A percentile compares a stretch with the other conserved stretches of the same genome.
These are phyloP conservation scores for Aporophyla lueneburgensis DNA, from an alignment of 2,888 invertebrate genomes.

Conservation along the genomic window DNA sequence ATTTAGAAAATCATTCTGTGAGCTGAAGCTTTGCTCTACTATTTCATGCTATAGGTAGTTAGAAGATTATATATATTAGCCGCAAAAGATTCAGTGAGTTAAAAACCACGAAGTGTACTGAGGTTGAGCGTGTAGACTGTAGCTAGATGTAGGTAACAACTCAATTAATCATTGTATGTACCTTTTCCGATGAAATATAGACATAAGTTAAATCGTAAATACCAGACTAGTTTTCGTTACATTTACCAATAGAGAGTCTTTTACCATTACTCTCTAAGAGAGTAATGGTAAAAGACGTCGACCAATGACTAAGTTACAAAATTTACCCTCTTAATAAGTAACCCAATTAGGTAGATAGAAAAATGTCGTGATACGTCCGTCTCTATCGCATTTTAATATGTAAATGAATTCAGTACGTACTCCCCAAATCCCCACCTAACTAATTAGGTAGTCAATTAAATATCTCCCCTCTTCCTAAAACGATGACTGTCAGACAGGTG, in stretches of 20 bases:
- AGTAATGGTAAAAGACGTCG: too few species aligned
- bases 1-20: neutral
- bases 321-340: neutral
- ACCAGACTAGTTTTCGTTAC: too few species aligned
- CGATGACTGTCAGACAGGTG: neutral
- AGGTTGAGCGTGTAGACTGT: too few species aligned
- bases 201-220: too few species aligned
- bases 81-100: neutral
- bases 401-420: neutral
- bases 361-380: neutral
- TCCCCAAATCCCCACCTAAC: neutral
- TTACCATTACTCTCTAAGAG: too few species aligned
- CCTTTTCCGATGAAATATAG: neutral
- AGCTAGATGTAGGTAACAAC: neutral
- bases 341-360: neutral
- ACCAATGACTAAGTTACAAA: neutral
- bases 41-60: neutral
- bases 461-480: neutral
- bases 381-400: neutral
- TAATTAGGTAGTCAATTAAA: neutral
- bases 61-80: neutral
- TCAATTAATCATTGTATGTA: neutral
- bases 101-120: neutral
- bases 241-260: too few species aligned
- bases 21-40: neutral